Evolutionary conservation across 2,797 vertebrate genomes (phyloP).

Genomic region (Columba guinea): DNA sequence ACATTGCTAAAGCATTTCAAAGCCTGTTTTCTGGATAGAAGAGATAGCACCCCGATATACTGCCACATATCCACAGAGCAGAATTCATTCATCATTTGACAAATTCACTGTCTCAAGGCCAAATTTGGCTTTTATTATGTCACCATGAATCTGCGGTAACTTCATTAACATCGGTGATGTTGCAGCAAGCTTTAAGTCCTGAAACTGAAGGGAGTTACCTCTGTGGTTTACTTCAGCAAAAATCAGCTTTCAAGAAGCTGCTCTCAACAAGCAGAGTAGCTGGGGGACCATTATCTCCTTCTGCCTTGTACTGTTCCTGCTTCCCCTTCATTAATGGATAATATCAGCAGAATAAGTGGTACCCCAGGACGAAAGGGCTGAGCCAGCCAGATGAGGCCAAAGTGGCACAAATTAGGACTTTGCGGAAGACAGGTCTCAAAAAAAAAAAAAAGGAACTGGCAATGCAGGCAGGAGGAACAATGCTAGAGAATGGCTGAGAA

Average conservation of each 20-base stretch:
- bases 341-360: background rate
- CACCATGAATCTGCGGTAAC: background rate
- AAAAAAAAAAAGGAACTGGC: background rate
- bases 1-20: background rate
- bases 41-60: background rate
- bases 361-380: background rate
- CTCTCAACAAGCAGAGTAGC: background rate
- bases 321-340: background rate
- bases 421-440: background rate
- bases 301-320: background rate
- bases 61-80: background rate
- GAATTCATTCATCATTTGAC: background rate
- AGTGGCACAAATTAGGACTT: background rate
- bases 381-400: background rate
- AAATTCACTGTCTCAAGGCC: background rate
- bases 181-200: background rate
- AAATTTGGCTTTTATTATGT: background rate
- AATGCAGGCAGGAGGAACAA: slow-evolving; percentile 14
- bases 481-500: background rate
- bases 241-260: background rate
- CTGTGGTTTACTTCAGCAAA: background rate
- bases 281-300: background rate
- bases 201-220: background rate
- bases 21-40: background rate
- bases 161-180: background rate